phyloP scores from a whole-genome alignment of 2,888 invertebrate genomes.

The Sturmia bella region DNA sequence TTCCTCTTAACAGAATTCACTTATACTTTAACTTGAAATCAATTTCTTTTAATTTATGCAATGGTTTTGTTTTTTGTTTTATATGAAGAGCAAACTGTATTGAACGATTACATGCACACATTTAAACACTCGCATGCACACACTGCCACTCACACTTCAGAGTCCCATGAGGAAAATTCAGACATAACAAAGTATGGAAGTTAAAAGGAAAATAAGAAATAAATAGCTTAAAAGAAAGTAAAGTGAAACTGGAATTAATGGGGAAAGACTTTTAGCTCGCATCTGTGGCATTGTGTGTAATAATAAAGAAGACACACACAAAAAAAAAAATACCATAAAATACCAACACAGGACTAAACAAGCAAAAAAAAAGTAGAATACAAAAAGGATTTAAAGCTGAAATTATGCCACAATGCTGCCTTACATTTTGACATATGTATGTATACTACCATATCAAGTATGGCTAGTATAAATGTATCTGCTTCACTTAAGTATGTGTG shows the following conservation, averaged over 20 bases:
- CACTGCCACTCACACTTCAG: neutral
- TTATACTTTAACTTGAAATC: too few relatives aligned
- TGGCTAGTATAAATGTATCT: too few relatives aligned
- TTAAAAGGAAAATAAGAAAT: slow-evolving; percentile 14
- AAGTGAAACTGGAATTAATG: neutral
- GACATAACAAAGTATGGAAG: neutral
- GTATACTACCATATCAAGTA: too few relatives aligned
- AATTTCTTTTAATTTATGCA: slow-evolving; percentile 45
- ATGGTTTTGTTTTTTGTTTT: slow-evolving; percentile 33
- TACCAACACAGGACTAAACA: slow-evolving; percentile 19
- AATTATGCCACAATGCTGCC: neutral
- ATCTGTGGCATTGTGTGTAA: slow-evolving; percentile 20
- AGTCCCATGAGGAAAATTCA: slow-evolving; percentile 9
- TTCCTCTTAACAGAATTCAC: neutral
- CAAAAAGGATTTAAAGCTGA: slow-evolving; percentile 23
- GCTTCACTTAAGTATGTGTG: neutral
- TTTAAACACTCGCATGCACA: too few relatives aligned
- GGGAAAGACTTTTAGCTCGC: slow-evolving; percentile 15
- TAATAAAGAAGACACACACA: neutral
- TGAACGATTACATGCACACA: neutral
- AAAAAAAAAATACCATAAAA: slow-evolving; percentile 21
- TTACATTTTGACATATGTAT: too few relatives aligned
- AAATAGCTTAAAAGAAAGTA: slow-evolving; percentile 9
- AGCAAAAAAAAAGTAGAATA: slow-evolving; percentile 1
- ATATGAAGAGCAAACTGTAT: neutral